Conservation (phyloP, 1,140 invertebrate species). For the Odontomachus brunneus region DNA sequence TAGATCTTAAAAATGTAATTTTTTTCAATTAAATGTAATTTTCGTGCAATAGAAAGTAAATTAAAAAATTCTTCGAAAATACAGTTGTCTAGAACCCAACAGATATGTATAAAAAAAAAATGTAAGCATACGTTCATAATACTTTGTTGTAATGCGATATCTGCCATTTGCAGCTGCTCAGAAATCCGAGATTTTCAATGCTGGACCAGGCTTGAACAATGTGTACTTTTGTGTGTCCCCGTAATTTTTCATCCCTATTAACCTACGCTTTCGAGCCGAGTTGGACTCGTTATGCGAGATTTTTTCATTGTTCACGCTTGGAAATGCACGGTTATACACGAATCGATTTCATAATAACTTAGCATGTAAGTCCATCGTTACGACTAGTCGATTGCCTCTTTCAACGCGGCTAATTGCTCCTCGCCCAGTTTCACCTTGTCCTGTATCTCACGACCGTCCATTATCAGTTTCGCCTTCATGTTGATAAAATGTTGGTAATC, state of each 20-base stretch:
- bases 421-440: conserved; percentile 95
- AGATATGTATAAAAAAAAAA: background rate
- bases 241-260: conserved; percentile 44
- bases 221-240: conserved; percentile 21
- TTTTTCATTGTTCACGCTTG: conserved; percentile 27
- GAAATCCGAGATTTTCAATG: conserved; percentile 9
- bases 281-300: conserved; percentile 11
- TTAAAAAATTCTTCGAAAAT: background rate
- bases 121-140: background rate
- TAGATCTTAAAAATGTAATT: no score
- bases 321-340: conserved; percentile 26
- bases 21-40: no score
- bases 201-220: background rate
- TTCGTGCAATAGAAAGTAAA: background rate
- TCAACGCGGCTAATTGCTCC: conserved; percentile 92
- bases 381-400: conserved; percentile 88
- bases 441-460: conserved; percentile 93
- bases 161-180: background rate
- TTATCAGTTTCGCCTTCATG: conserved; percentile 96
- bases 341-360: conserved; percentile 53
- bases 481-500: conserved; percentile 96
- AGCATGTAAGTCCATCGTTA: conserved; percentile 53
- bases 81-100: background rate
- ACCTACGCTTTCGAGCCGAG: conserved; percentile 7
- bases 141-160: background rate